These are phyloP conservation scores for Solen grandis DNA, from an alignment of 1,140 invertebrate species.

Conservation along the genomic window DNA sequence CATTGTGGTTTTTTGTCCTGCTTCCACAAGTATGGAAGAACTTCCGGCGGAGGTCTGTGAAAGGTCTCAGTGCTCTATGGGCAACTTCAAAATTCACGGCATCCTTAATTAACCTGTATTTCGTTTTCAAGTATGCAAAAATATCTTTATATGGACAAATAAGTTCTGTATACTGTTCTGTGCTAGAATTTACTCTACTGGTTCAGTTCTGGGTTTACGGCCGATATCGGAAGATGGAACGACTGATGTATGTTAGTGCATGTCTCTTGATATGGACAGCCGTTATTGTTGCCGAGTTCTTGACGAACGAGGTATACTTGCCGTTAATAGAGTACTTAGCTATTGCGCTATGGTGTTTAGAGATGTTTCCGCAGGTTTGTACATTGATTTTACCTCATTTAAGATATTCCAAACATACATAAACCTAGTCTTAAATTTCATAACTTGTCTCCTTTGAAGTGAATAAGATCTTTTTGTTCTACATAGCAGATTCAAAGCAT, in stretches of 20 bases:
- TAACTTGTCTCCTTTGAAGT: too few relatives aligned
- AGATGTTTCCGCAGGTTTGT: conserved; percentile 69
- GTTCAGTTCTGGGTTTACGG: conserved; percentile 65
- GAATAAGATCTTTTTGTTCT: too few relatives aligned
- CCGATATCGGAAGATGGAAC: conserved; percentile 27
- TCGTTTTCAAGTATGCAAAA: conserved; percentile 61
- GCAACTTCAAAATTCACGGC: conserved; percentile 68
- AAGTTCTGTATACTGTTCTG: conserved; percentile 59
- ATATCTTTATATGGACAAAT: conserved; percentile 64
- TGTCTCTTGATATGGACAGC: conserved; percentile 51
- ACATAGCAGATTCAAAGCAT: too few relatives aligned
- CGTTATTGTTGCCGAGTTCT: conserved; percentile 57
- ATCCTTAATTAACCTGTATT: conserved; percentile 66
- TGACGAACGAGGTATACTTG: too few relatives aligned
- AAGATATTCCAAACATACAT: too few relatives aligned
- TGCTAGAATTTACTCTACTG: conserved; percentile 61
- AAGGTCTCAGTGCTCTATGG: conserved; percentile 62
- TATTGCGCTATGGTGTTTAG: conserved; percentile 65
- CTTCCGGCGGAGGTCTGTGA: conserved; percentile 66
- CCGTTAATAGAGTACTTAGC: conserved; percentile 63
- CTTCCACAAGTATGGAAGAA: conserved; percentile 69
- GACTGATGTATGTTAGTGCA: conserved; percentile 40
- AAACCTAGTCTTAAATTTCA: too few relatives aligned
- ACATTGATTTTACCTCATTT: too few relatives aligned
- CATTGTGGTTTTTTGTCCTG: conserved; percentile 67